phyloP scores from a whole-genome alignment of 2,888 invertebrate genomes.

The Tachina lurida region DNA sequence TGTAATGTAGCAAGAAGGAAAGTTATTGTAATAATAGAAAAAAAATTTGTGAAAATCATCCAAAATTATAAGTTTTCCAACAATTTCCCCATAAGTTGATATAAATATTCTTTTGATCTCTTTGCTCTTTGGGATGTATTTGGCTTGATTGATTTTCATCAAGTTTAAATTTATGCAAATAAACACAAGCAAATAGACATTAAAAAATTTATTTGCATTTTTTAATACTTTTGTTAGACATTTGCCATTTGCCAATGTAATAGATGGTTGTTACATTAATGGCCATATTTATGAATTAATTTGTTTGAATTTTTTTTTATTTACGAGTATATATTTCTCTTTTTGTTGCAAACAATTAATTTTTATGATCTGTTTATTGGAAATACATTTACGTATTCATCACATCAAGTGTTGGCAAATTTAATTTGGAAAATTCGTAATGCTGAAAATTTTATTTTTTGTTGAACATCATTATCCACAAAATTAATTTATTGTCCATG shows the following conservation, averaged over 20 bases:
- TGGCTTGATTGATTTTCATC: slow-evolving; percentile 12
- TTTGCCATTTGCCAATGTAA: slow-evolving; percentile 44
- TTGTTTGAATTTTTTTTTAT: slow-evolving; percentile 26
- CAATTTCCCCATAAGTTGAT: too few species aligned
- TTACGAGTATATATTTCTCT: background rate
- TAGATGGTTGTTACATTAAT: slow-evolving; percentile 44
- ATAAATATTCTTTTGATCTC: too few species aligned
- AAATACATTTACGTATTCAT: background rate
- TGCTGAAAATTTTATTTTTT: background rate
- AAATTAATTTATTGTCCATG: too few species aligned
- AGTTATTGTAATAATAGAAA: too few species aligned
- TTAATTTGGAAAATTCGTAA: background rate
- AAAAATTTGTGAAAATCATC: too few species aligned
- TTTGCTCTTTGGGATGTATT: background rate
- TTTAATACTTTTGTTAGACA: slow-evolving; percentile 14
- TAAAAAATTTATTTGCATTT: background rate
- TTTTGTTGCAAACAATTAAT: slow-evolving; percentile 18
- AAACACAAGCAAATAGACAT: background rate
- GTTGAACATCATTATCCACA: too few species aligned
- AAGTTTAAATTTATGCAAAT: slow-evolving; percentile 35
- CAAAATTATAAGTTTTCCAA: too few species aligned
- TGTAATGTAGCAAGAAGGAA: too few species aligned
- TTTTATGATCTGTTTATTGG: slow-evolving; percentile 41
- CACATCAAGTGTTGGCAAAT: background rate
- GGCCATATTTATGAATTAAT: slow-evolving; percentile 48